Percentiles rank a stretch among this genome's conserved stretches.
Conservation (phyloP, 2,797 vertebrate species). For the Enteromius afrohamiltoni region DNA sequence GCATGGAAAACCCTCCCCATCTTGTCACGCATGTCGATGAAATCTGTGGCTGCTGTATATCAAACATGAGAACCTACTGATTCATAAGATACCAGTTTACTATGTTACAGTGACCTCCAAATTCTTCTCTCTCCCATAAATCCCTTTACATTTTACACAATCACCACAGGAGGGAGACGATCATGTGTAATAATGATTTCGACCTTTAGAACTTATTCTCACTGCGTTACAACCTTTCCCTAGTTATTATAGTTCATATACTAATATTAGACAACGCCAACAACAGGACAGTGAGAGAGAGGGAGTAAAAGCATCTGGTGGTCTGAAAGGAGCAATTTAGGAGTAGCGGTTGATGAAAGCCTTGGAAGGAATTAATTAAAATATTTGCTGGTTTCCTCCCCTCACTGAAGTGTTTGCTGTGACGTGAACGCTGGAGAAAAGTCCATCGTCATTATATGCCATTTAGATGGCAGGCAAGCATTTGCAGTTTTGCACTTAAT, state of each 20-base stretch:
- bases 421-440: constrained; percentile 74
- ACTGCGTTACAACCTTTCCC: not conserved
- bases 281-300: not conserved
- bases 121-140: not conserved
- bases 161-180: not conserved
- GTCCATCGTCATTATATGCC: constrained; percentile 72
- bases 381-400: constrained; percentile 63
- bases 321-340: constrained; percentile 15
- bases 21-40: not conserved
- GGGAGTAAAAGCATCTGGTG: not conserved
- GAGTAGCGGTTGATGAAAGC: constrained; percentile 44
- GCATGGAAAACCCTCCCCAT: not conserved
- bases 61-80: not conserved
- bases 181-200: not conserved
- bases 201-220: not conserved
- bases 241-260: not conserved
- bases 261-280: not conserved
- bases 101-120: not conserved
- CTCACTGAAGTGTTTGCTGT: constrained; percentile 65
- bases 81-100: not conserved
- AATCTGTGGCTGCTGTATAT: not conserved
- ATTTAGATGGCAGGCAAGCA: constrained; percentile 68
- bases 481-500: constrained; percentile 59
- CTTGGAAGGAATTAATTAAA: constrained; percentile 64
- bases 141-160: not conserved